Evolutionary conservation across 2,888 invertebrate genomes (phyloP).

Genomic region (Cistogaster globosa): DNA sequence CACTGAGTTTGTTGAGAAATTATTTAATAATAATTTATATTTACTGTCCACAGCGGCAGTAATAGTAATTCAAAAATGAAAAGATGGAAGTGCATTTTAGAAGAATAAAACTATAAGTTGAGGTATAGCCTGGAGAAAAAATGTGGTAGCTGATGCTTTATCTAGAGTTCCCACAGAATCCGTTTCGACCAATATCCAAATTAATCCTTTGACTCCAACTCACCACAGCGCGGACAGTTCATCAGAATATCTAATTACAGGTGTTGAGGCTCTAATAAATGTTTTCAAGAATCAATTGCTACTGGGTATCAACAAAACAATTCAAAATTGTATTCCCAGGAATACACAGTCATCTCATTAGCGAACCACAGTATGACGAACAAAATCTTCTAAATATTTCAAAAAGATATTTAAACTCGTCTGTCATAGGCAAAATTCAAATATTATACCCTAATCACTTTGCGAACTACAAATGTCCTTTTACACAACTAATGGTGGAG

Average conservation of each 20-base stretch:
- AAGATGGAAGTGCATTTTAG: constrained; percentile 42
- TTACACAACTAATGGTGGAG: constrained; percentile 33
- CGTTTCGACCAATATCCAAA: no score
- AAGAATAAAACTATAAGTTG: constrained; percentile 63
- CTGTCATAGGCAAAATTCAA: constrained; percentile 16
- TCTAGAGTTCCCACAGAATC: constrained; percentile 49
- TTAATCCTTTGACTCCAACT: background rate
- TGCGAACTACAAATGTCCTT: constrained; percentile 14
- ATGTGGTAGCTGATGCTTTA: constrained; percentile 72
- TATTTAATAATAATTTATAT: constrained; percentile 73
- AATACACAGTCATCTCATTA: constrained; percentile 61
- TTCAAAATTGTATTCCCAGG: constrained; percentile 33
- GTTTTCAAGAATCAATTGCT: constrained; percentile 70
- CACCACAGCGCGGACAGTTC: background rate
- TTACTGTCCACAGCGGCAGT: constrained; percentile 59
- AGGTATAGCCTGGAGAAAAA: constrained; percentile 79
- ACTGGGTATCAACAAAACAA: constrained; percentile 22
- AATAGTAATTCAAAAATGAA: constrained; percentile 53
- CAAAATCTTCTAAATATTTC: no score
- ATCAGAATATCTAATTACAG: background rate
- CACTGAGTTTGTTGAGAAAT: constrained; percentile 72
- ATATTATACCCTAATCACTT: constrained; percentile 37
- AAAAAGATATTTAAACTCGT: constrained; percentile 15
- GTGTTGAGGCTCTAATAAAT: constrained; percentile 64
- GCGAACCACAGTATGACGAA: constrained; percentile 13